Percentiles rank a stretch among this genome's conserved stretches.
These are phyloP conservation scores for Halcyon senegalensis DNA, from an alignment of 2,113 vertebrate species.

Conservation along the genomic window DNA sequence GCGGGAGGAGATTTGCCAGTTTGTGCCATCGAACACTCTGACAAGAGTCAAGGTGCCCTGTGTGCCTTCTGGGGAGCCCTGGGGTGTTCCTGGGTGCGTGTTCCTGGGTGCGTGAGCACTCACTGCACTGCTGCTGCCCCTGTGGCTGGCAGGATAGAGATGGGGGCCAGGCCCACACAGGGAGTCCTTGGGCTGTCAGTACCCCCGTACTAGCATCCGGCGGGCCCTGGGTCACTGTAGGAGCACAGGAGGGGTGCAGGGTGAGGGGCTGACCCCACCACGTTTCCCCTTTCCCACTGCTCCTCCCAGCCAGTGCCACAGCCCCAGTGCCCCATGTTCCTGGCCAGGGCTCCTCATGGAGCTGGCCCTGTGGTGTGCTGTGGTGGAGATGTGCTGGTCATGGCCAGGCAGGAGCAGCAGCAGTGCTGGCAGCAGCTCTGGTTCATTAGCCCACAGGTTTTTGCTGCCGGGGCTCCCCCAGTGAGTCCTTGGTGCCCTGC, in stretches of 20 bases:
- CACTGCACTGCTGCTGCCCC: background rate
- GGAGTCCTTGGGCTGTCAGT: background rate
- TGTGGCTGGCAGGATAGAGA: background rate
- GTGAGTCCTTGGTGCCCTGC: background rate
- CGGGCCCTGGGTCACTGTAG: background rate
- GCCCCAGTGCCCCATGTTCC: background rate
- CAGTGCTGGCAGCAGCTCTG: background rate
- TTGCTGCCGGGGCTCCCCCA: background rate
- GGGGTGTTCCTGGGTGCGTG: accelerated
- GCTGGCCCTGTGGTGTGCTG: accelerated
- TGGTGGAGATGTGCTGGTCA: background rate
- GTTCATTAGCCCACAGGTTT: background rate
- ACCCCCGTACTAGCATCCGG: background rate
- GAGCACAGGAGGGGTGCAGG: background rate
- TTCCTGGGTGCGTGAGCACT: background rate
- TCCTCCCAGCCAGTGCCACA: background rate
- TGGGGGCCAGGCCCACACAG: accelerated
- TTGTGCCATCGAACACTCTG: background rate
- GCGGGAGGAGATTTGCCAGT: background rate
- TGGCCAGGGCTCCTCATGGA: background rate
- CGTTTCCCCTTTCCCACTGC: accelerated
- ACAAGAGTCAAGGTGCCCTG: constrained; percentile 42
- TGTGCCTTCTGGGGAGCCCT: background rate
- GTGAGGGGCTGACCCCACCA: accelerated
- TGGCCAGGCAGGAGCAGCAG: background rate